Evolutionary conservation across 2,888 invertebrate species (phyloP).

Genomic region (Melikaiella ostensackeni): DNA sequence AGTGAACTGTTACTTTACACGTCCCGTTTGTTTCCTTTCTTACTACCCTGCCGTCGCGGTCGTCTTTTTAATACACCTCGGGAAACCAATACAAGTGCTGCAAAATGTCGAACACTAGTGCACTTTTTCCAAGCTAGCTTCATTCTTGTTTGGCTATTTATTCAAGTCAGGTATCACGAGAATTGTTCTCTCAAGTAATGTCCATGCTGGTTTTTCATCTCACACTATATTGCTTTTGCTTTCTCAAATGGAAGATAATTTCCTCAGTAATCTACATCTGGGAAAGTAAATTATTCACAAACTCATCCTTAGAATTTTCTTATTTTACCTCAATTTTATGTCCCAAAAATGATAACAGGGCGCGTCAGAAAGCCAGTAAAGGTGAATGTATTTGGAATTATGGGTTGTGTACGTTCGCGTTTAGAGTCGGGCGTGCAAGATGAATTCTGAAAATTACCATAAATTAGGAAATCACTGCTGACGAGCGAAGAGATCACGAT

Average conservation of each 20-base stretch:
- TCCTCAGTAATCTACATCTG: background rate
- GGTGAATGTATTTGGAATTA: background rate
- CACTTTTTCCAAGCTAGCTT: background rate
- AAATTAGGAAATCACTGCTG: conserved; percentile 55
- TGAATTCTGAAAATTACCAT: conserved; percentile 52
- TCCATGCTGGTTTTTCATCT: background rate
- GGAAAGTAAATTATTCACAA: background rate
- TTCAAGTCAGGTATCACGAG: conserved; percentile 29
- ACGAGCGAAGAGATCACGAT: conserved; percentile 35
- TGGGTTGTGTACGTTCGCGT: background rate
- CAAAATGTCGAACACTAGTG: background rate
- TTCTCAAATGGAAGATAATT: background rate
- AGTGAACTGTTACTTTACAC: conserved; percentile 37
- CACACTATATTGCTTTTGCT: background rate
- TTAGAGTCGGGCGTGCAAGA: conserved; percentile 13
- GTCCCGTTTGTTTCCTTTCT: background rate
- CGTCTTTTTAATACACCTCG: background rate
- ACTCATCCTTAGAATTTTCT: too few species aligned
- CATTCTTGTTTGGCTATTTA: conserved; percentile 13
- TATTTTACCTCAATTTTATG: too few species aligned
- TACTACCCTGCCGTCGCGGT: background rate
- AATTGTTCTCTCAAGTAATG: conserved; percentile 1
- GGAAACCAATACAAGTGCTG: conserved; percentile 5
- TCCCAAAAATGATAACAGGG: too few species aligned
- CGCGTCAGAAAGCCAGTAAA: too few species aligned